Base-by-base conservation (phyloP, 2,113 vertebrate genomes). In the Notechis scutatus region DNA sequence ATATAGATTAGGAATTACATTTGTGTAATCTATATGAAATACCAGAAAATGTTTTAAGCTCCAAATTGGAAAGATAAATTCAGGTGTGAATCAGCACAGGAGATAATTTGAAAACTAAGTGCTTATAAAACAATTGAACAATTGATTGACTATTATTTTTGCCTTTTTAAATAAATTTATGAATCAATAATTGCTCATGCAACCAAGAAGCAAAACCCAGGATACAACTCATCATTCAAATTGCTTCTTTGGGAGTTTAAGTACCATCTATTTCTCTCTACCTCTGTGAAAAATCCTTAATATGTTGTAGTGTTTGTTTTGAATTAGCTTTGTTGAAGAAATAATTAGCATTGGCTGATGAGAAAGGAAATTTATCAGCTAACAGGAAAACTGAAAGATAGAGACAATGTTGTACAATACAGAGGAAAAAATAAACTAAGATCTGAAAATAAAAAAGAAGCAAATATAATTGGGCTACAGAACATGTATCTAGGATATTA, bases 51-150 rank as follows among this genome's bases (percentile, higher is more conserved):
- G 61, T 92, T 57, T 56, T 50, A 26, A 90, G 56, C 21, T 85
- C 81, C 3, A 20, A 92, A 69, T 59, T 87, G 42, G 87, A 69
- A 93, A 29, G 56, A 4, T 89, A 18, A 91, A 54, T 90, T 94
- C 55, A 54, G 93, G 90, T 92, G 69, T 92, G 34, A 86, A 45
- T 93, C 18, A 50, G 45, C 34, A 8, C 92, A 93, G 26, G 91
- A 74, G 90, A 4, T 26, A 88, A 88, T 90, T 34, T 88, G 7
- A 91, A 24, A 50, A 61, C 12, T 91, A 81, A 47, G 11, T 52
- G 15, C 88, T 74, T 45, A 93, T 87, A 18, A 91, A 87, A 86
- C 34, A 57, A 59, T 50, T 56, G 86, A 54, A 91, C 57, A 55
- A 74, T 95, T 52, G 74, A 92, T 57, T 61, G 18, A 24, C 9